Conservation (phyloP, 2,888 invertebrate genomes). For the Syritta pipiens region DNA sequence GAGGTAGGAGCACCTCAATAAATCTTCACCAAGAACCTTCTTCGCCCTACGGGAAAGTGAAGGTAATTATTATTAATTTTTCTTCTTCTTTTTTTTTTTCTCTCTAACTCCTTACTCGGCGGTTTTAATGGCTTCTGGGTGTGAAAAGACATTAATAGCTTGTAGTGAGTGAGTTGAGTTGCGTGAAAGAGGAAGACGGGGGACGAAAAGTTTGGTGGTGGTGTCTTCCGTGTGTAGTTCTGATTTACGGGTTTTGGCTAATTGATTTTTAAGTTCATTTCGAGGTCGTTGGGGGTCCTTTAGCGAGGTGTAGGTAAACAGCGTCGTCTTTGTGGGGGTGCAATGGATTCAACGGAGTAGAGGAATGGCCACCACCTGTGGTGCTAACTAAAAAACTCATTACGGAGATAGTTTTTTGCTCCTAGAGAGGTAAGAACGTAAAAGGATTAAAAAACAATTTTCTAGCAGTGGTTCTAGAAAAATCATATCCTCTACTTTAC, state of each 20-base stretch:
- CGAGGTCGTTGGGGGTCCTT: not conserved
- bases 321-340: too few relatives aligned
- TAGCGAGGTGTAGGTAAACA: too few relatives aligned
- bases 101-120: constrained; percentile 2
- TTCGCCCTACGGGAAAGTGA: constrained; percentile 16
- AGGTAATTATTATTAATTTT: constrained; percentile 50
- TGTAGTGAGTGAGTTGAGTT: constrained; percentile 12
- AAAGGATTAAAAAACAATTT: too few relatives aligned
- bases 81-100: constrained; percentile 5
- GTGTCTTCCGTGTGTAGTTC: constrained; percentile 12
- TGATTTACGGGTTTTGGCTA: constrained; percentile 51
- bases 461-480: too few relatives aligned
- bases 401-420: too few relatives aligned
- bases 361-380: too few relatives aligned
- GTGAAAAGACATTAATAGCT: constrained; percentile 49
- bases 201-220: not conserved
- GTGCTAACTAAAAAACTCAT: too few relatives aligned
- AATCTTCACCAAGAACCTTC: constrained; percentile 22
- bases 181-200: not conserved
- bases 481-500: too few relatives aligned
- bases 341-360: too few relatives aligned
- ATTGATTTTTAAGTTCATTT: constrained; percentile 46
- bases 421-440: too few relatives aligned
- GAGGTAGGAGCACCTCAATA: constrained; percentile 26
- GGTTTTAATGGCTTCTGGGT: constrained; percentile 44